Base-by-base conservation (phyloP, 2,888 invertebrate genomes). In the Eupithecia subfuscata region DNA sequence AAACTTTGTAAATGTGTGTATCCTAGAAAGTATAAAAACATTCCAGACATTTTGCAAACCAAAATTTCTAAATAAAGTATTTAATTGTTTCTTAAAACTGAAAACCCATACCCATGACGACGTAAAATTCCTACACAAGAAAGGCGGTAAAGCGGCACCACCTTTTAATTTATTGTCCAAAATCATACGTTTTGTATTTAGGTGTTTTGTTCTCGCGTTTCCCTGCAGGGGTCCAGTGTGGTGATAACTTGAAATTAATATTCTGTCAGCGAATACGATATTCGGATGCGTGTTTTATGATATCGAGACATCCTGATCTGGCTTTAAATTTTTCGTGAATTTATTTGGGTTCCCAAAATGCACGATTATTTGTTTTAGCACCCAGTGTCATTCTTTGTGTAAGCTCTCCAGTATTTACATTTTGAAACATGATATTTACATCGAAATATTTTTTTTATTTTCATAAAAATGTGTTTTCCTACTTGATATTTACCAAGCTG, bases 161-260 rank as follows among this genome's bases (percentile, higher is more conserved):
- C 82, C 84, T 83, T 75, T 82, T 75, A 88, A 92, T 89, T 89
- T 91, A 91, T 91, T 85, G 82, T 85, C 84, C 82, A 84, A 89
- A 91, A 91, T 87, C 84, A 82, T 85, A 86, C 86, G 85, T 84
- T 91, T 91, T 90, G 91, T 91, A 89, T 89, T 85, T 88, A 89
- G 88, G 86, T 84, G 86, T 88, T 89, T 87, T 87, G 90, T 91
- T 91, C 88, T 87, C 87, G 86, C 88, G 80, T 86, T 82, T 80
- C 86, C 78, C 89, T 84, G 87, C 89, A 85, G 91, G 90, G 90
- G 91, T 88, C 84, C 84, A 78, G 80, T 64, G 73, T 71, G 79
- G 84, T 79, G 84, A 89, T 90, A 90, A 88, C 86, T 86, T 89
- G 86, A 90, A 92, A 93, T 93, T 94, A 93, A 93, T 93, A 93